Conservation (phyloP, 2,113 vertebrate genomes). For the Rhagologus leucostigma region DNA sequence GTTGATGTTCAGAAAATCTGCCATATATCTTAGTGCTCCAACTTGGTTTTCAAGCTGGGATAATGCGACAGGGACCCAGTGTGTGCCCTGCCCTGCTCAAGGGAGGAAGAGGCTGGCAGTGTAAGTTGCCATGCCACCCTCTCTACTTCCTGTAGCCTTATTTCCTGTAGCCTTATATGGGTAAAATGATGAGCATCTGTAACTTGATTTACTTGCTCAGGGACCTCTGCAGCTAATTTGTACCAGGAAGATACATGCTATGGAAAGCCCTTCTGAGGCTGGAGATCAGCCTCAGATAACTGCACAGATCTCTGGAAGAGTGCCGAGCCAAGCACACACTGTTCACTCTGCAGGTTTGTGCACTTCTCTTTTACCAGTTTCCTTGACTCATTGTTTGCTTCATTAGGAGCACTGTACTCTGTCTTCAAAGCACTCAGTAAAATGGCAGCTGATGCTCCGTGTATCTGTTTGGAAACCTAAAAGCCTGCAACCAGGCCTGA, state of each 20-base stretch:
- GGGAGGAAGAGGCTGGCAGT: neutral
- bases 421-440: neutral
- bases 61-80: neutral
- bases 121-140: neutral
- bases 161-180: too few relatives aligned
- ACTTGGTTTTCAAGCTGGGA: neutral
- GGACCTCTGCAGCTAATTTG: neutral
- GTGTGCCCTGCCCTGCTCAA: neutral
- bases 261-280: neutral
- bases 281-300: neutral
- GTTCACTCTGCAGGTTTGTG: neutral
- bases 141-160: neutral
- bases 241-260: neutral
- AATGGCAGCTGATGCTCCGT: neutral
- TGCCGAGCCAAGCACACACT: neutral
- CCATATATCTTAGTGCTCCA: neutral
- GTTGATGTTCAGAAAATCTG: neutral
- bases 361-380: neutral
- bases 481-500: neutral
- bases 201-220: neutral
- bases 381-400: neutral
- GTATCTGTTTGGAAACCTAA: neutral
- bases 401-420: neutral
- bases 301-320: neutral
- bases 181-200: neutral